Evolutionary conservation across 1,140 invertebrate genomes (phyloP), one percentile per base, ranked within the genome.

Genomic region (Solenopsis invicta): DNA sequence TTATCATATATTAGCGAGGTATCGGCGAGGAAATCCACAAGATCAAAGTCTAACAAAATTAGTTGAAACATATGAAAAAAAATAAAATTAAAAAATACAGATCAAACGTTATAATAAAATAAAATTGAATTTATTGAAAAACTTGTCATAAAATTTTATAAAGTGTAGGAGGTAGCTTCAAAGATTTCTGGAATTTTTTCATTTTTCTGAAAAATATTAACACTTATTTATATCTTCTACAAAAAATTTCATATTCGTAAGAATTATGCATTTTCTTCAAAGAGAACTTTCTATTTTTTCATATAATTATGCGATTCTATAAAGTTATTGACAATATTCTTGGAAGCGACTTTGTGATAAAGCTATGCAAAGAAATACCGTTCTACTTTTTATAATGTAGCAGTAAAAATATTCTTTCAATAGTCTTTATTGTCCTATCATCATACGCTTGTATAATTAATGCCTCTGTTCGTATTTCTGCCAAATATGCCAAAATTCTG

Each of bases 101-200:
- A 66, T 50, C 34, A 0, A 80, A 81, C 5, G 13, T 12, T 3
- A 45, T 45, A 45, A 71, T 62, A 54, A 71, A 81, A 10, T 81
- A 13, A 52, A n/a, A 54, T 54, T 67, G 16, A 81, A 81, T 71
- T 48, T 71, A 81, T 56, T 48, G 41, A 16, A 78, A 64, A 77
- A 29, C 18, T 64, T 48, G 2, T 69, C 48, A 69, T 48, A 69
- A 69, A 69, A 69, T 12, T 69, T 69, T 69, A 69, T 69, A 48
- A 45, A 67, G 13, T 48, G 5, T 50, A 69, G 41, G 13, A 75
- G 3, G n/a, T 9, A 41, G 34, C 8, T 75, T 59, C n/a, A 75
- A 75, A 75, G 18, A 1, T 75, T 37, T 75, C 21, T 24, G 18
- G 12, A 74, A n/a, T 21, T 59, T 59, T 41, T 75, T 56, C n/a